Base-by-base conservation (phyloP, 2,113 vertebrate species). In the Acrocephalus kingi region DNA sequence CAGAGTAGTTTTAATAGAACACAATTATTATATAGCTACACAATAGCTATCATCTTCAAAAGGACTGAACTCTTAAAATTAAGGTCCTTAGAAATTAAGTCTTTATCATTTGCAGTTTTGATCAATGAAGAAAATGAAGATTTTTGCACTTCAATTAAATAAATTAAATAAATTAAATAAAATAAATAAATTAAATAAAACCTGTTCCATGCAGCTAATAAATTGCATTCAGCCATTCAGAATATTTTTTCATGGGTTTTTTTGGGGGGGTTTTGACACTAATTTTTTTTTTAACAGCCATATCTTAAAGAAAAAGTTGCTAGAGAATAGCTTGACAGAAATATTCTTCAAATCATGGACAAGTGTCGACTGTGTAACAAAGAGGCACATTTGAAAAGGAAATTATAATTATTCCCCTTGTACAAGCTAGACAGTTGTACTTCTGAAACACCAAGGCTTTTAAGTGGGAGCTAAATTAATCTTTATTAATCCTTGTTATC, bases 401-500 rank as follows among this genome's bases (percentile, higher is more conserved):
- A 93, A 94, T 93, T 87, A 93, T 81, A 95, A 94, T 94, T 90
- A 91, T 90, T 95, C 67, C 86, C 35, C 56, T 84, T 73, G 43
- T 86, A 51, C 64, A 82, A 85, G 73, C 63, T 85, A 79, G 72
- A 78, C 83, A 77, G 84, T 84, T 66, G n/a, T 77, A 79, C 52
- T 91, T 85, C 69, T 88, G 76, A 96, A 96, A 93, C 48, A 85
- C 63, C 87, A 88, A 22, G 37, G 35, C 63, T 90, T 97, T 90
- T 97, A 96, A 97, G 96, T 95, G 96, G 92, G 55, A 95, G 56
- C 73, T 94, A 96, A 97, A 98, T 98, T 97, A 97, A 97, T 98
- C 96, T 97, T 95, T 96, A 98, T 98, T 98, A 98, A 98, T 98
- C 96, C 96, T 96, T 96, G 93, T 97, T 97, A 95, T 89, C 93